Conservation (phyloP, 1,140 invertebrate genomes). For the Melitaea cinxia region DNA sequence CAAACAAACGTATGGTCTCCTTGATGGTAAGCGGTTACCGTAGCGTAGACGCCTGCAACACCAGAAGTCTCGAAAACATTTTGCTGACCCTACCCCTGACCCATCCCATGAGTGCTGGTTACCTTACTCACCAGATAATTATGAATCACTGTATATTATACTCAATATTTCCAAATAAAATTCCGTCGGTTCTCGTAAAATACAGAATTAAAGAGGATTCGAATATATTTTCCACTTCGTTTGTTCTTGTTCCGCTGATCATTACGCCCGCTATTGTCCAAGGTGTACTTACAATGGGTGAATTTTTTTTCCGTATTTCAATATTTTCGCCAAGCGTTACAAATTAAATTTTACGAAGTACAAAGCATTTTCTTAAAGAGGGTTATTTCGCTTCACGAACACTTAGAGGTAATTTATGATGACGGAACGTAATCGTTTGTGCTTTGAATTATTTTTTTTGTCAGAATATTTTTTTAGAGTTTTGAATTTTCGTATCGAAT, state of each 20-base stretch:
- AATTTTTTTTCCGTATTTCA: constrained; percentile 1
- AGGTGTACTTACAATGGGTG: constrained; percentile 1
- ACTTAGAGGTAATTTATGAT: not conserved
- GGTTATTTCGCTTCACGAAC: constrained; percentile 1
- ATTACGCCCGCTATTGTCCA: constrained; percentile 14
- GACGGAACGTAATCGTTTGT: not conserved
- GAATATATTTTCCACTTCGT: constrained; percentile 6
- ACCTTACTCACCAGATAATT: no score
- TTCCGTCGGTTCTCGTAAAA: not conserved
- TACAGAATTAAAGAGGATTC: not conserved
- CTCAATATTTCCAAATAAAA: no score
- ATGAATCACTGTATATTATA: no score
- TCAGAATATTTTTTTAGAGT: no score
- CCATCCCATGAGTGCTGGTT: no score
- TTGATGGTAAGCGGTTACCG: no score
- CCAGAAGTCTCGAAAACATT: no score
- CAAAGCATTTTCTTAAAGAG: constrained; percentile 1
- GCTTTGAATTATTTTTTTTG: no score
- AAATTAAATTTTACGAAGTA: constrained; percentile 9
- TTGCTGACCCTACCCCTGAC: no score
- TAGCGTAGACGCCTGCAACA: no score
- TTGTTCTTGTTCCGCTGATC: not conserved
- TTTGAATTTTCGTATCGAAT: no score
- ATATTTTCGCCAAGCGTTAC: constrained; percentile 8
- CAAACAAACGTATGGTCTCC: no score